Evolutionary conservation across 2,888 invertebrate species (phyloP).

Genomic region (Amphipyra tragopoginis): DNA sequence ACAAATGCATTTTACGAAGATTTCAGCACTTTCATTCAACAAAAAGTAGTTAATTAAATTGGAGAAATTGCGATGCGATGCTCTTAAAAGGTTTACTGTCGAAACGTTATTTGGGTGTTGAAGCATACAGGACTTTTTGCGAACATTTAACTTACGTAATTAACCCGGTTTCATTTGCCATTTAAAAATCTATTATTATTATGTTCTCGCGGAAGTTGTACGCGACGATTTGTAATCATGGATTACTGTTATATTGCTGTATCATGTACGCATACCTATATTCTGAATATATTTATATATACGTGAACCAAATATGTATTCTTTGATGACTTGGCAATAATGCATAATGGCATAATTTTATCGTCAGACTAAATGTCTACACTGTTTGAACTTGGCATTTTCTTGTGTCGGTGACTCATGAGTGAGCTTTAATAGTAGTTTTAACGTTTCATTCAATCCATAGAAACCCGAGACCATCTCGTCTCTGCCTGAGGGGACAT

Average conservation of each 20-base stretch:
- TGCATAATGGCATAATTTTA: no score
- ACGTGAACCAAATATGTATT: no score
- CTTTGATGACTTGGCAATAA: not conserved
- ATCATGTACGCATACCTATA: slow-evolving; percentile 1
- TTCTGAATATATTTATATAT: no score
- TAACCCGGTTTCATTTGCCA: slow-evolving; percentile 74
- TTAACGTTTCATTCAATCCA: not conserved
- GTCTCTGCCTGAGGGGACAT: not conserved
- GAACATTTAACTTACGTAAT: slow-evolving; percentile 65
- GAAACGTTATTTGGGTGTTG: slow-evolving; percentile 25
- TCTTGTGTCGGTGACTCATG: no score
- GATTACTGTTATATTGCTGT: slow-evolving; percentile 44
- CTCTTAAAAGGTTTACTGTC: slow-evolving; percentile 20
- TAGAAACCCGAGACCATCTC: slow-evolving; percentile 8
- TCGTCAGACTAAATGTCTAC: no score
- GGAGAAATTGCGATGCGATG: slow-evolving; percentile 35
- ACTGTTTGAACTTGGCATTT: no score
- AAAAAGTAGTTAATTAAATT: slow-evolving; percentile 47
- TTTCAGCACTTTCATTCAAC: slow-evolving; percentile 46
- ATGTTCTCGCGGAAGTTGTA: slow-evolving; percentile 65
- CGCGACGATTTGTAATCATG: slow-evolving; percentile 49
- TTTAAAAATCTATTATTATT: slow-evolving; percentile 71
- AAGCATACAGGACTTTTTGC: slow-evolving; percentile 62
- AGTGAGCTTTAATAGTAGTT: no score
- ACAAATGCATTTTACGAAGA: slow-evolving; percentile 17